Evolutionary conservation across 2,888 invertebrate species (phyloP).

Genomic region (Coleophora deauratella): DNA sequence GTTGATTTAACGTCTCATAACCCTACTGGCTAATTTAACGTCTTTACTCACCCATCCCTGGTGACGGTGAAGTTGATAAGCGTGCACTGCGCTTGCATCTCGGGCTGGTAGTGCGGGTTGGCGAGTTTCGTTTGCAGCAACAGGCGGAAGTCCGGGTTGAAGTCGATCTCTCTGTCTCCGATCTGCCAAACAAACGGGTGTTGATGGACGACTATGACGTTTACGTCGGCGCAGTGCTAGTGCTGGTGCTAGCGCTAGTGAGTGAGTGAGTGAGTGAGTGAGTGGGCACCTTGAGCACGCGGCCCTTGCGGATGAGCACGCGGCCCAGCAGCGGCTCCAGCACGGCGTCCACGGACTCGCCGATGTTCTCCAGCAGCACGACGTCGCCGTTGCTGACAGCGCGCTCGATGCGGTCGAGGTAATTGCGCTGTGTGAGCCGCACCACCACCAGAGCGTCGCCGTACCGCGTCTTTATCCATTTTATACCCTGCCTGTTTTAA

Average conservation of each 20-base stretch:
- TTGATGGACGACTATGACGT: not conserved
- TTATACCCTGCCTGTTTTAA: slow-evolving; percentile 87
- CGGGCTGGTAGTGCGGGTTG: slow-evolving; percentile 97
- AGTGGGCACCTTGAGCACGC: slow-evolving; percentile 76
- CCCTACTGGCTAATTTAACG: too few relatives aligned
- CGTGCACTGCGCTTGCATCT: slow-evolving; percentile 97
- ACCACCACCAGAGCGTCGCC: slow-evolving; percentile 81
- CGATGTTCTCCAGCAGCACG: slow-evolving; percentile 91
- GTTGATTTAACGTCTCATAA: too few relatives aligned
- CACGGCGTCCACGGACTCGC: slow-evolving; percentile 91
- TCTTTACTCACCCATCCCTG: slow-evolving; percentile 83
- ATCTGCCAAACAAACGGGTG: slow-evolving; percentile 77
- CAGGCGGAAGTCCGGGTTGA: slow-evolving; percentile 84
- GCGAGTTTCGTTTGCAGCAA: slow-evolving; percentile 94
- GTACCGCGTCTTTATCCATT: slow-evolving; percentile 95
- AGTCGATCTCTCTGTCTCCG: slow-evolving; percentile 95
- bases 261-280: too few relatives aligned
- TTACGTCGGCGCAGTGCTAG: too few relatives aligned
- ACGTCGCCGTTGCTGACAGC: slow-evolving; percentile 83
- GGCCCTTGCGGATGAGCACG: slow-evolving; percentile 91
- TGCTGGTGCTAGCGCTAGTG: too few relatives aligned
- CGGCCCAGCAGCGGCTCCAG: slow-evolving; percentile 91
- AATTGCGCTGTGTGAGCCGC: slow-evolving; percentile 85
- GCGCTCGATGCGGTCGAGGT: slow-evolving; percentile 87
- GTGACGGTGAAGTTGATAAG: slow-evolving; percentile 97